Evolutionary conservation across 2,797 vertebrate species (phyloP), one percentile per base, ranked within the genome.

Genomic region (Cossypha polioptera): DNA sequence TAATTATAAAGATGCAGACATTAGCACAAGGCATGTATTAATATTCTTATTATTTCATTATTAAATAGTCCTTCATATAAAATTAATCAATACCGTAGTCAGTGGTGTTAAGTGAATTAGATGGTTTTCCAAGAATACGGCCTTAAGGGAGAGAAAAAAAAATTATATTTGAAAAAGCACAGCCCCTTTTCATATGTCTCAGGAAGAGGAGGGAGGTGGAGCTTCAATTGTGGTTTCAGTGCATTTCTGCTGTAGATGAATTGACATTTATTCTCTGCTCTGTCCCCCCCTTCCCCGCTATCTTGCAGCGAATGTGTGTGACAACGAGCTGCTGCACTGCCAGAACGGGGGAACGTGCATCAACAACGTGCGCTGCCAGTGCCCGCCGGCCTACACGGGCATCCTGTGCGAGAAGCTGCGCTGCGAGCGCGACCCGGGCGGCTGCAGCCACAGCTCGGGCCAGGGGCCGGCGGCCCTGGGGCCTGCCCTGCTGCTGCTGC

Each of bases 261-360:
- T 83, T 96, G 72, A 78, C 28, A 78, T 51, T 95, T 76, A 97
- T 86, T 95, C 51, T 95, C 71, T 50, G 28, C 40, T 94, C 61
- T 96, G 29, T 45, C 67, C 45, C 51, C 20, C 86, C 65, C 80
- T 76, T 72, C 96, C 90, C 68, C 13, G 54, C 89, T 96, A 0
- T 95, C 68, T 90, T 89, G 78, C 98, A 99, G 99, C 99, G 45
- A 99, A 98, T 12, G 98, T 99, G 63, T 99, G 99, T 24, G 99
- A 99, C 98, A 99, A 99, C 8, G 99, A 99, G 48, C 98, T 99
- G 19, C 98, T 98, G 96, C 99, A 99, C 84, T 99, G 99, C 97
- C 99, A 99, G 98, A 99, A 99, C 13, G 99, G 99, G 24, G 99
- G 99, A 1, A 98, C 98, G 1, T 99, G 99, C 81, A 97, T 99